A percentile compares a stretch with the other conserved stretches of the same genome.
Conservation (phyloP, 1,140 invertebrate species). For the Drosophila bocki region DNA sequence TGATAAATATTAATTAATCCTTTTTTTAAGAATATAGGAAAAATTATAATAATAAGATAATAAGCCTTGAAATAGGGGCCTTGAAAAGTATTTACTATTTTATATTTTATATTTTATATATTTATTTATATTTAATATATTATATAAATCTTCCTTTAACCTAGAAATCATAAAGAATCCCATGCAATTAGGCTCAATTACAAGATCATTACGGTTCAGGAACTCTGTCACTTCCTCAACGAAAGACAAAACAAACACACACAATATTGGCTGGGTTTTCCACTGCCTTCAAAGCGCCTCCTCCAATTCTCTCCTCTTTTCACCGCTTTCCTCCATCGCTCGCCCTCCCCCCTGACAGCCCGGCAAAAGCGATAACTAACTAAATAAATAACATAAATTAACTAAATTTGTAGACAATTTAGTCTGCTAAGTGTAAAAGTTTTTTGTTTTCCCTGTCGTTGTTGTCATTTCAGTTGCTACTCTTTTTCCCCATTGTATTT, state of each 20-base stretch:
- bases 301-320: not conserved
- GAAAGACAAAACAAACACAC: not conserved
- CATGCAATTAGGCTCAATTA: constrained; percentile 23
- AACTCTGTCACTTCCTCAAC: not conserved
- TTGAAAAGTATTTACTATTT: too few relatives aligned
- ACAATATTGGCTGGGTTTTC: not conserved
- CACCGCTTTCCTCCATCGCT: not conserved
- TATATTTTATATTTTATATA: too few relatives aligned
- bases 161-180: not conserved
- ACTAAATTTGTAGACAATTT: constrained; percentile 83
- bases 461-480: constrained; percentile 43
- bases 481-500: constrained; percentile 36
- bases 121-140: too few relatives aligned
- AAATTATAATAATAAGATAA: too few relatives aligned
- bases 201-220: constrained; percentile 13
- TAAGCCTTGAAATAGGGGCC: too few relatives aligned
- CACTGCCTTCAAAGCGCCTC: not conserved
- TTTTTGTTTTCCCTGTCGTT: constrained; percentile 51
- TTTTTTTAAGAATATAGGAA: too few relatives aligned
- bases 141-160: too few relatives aligned
- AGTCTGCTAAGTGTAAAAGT: constrained; percentile 79
- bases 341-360: not conserved
- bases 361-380: constrained; percentile 75
- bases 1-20: too few relatives aligned
- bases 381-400: constrained; percentile 83